Conservation (phyloP, 1,140 invertebrate genomes). For the Octopus bimaculoides region DNA sequence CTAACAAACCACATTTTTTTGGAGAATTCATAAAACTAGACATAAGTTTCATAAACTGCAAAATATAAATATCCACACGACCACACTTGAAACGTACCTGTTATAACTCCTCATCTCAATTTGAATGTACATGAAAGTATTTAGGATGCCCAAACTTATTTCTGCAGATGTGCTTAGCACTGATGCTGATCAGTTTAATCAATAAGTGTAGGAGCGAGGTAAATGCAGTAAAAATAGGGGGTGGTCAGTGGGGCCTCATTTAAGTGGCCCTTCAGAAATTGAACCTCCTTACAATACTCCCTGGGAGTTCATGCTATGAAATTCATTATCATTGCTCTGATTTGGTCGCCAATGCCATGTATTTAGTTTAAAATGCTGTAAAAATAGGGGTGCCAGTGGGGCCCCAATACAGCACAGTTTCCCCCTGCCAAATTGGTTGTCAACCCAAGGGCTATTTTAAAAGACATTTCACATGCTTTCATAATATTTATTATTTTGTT, state of each 20-base stretch:
- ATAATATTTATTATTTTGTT: not conserved
- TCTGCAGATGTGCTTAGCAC: too few relatives aligned
- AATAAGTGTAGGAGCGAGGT: too few relatives aligned
- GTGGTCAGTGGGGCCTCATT: too few relatives aligned
- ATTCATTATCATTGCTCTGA: too few relatives aligned
- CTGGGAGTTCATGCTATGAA: too few relatives aligned
- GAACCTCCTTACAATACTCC: too few relatives aligned
- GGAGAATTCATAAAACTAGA: not conserved
- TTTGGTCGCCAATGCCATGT: too few relatives aligned
- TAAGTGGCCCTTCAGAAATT: too few relatives aligned
- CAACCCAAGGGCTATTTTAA: not conserved
- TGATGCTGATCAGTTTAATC: too few relatives aligned
- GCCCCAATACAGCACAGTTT: not conserved
- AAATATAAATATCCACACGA: not conserved
- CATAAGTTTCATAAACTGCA: not conserved
- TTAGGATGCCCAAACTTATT: not conserved
- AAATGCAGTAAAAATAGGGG: too few relatives aligned
- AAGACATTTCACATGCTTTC: not conserved
- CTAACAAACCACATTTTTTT: not conserved
- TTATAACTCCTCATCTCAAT: not conserved
- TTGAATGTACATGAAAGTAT: not conserved
- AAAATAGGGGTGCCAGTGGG: too few relatives aligned
- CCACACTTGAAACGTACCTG: not conserved
- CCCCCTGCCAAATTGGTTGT: not conserved
- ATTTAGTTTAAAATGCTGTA: too few relatives aligned